phyloP scores from a whole-genome alignment of 2,888 invertebrate genomes.

The Pyrrhosoma nymphula region DNA sequence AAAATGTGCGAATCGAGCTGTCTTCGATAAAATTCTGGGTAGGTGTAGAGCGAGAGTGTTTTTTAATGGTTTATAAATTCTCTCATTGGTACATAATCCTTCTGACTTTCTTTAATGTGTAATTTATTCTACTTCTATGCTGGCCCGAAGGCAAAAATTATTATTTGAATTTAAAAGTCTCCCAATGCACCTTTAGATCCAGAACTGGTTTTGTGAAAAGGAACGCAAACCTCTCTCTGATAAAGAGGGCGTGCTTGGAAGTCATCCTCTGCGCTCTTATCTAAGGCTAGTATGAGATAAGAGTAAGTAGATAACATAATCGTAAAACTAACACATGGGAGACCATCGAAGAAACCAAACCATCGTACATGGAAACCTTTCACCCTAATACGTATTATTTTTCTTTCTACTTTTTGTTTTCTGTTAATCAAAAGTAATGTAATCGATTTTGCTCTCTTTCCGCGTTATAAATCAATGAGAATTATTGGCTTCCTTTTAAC shows the following conservation, averaged over 20 bases:
- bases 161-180: neutral
- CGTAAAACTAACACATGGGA: neutral
- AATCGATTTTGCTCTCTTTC: neutral
- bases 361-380: neutral
- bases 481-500: too few species aligned
- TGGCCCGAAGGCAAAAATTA: neutral
- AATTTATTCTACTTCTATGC: neutral
- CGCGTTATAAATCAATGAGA: too few species aligned
- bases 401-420: neutral
- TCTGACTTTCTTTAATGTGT: too few species aligned
- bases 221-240: neutral
- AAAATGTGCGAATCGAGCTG: too few species aligned
- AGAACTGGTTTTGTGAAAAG: neutral
- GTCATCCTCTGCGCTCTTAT: conserved; percentile 1
- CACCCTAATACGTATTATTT: neutral
- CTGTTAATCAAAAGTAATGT: neutral
- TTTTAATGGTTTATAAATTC: neutral
- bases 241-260: neutral
- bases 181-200: neutral
- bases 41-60: neutral
- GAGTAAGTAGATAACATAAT: neutral
- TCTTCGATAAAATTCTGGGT: too few species aligned
- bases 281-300: neutral
- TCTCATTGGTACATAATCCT: too few species aligned
- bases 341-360: neutral